Base-by-base conservation (phyloP, 2,113 vertebrate genomes). In the Macroglossus sobrinus region DNA sequence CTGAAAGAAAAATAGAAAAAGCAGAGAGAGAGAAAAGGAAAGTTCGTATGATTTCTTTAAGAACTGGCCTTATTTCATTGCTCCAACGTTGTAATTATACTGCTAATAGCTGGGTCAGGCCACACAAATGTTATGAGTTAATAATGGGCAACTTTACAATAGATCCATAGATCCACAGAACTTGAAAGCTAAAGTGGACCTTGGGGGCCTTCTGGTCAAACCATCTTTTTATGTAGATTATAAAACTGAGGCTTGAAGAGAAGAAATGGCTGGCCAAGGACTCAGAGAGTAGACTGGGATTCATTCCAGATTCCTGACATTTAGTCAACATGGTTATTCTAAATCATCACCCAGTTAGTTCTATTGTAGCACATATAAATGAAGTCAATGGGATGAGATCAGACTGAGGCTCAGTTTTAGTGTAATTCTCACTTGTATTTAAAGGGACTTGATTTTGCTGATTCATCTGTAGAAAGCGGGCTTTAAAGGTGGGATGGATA, bases 291-390 rank as follows among this genome's bases (percentile, higher is more conserved):
- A 92, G 80, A 50, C 79, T 95, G 61, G 35, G 30, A 93, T 84
- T 91, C 50, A 45, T 89, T 94, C 89, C 82, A 75, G 89, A 82
- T 57, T 74, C 43, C 38, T 97, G 95, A 94, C 68, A 59, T 96
- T 96, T 72, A 92, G 75, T 93, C 90, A 93, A 79, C 68, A 50
- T 53, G 89, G 24, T 88, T 93, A 64, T 79, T 87, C 59, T 72
- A 89, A 97, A 88, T 90, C 76, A 81, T 93, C 19, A 85, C 45
- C 40, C n/a, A 38, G 40, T 93, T 14, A 30, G 38, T 59, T 82
- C 26, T 90, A n/a, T 4, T 63, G 11, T 64, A 75, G 69, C 35
- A 45, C 55, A 84, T 93, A 40, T 84, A 43, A 69, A 76, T 76
- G 28, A 74, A 84, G 61, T 74, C 84, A 91, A 45, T 38, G 40